Conservation (phyloP, 64 coral and sea anemone species). For the Actinia tenebrosa region DNA sequence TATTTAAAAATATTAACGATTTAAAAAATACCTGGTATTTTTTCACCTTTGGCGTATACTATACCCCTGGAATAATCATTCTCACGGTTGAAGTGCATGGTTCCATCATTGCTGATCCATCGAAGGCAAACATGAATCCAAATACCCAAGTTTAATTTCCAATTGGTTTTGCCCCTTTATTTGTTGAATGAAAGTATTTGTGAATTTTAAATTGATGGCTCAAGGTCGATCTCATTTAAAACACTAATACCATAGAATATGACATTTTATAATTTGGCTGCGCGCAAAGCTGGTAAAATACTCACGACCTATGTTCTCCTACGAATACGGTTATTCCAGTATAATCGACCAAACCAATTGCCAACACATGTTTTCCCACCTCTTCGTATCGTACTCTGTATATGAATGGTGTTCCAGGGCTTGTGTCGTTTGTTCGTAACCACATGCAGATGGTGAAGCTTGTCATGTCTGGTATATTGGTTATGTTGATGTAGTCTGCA, state of each 20-base stretch:
- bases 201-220: not conserved
- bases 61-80: not conserved
- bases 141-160: not conserved
- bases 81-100: not conserved
- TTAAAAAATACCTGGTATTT: conserved; percentile 21
- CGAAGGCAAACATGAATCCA: conserved; percentile 37
- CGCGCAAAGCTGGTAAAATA: not conserved
- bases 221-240: too few species aligned
- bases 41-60: conserved; percentile 16
- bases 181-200: not conserved
- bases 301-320: conserved; percentile 33
- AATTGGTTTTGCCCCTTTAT: not conserved
- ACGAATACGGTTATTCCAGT: conserved; percentile 20
- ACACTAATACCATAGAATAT: too few species aligned
- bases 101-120: conserved; percentile 7
- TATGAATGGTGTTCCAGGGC: conserved; percentile 10
- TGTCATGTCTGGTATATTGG: conserved; percentile 21
- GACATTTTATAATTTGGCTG: too few species aligned
- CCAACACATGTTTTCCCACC: not conserved
- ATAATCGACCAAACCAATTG: conserved; percentile 47
- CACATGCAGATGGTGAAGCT: conserved; percentile 42
- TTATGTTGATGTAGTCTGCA: conserved; percentile 28
- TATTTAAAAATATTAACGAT: not conserved
- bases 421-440: conserved; percentile 27
- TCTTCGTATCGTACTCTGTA: conserved; percentile 25